phyloP scores from a whole-genome alignment of 2,888 invertebrate genomes.

The Hydrotaea cyrtoneurina region DNA sequence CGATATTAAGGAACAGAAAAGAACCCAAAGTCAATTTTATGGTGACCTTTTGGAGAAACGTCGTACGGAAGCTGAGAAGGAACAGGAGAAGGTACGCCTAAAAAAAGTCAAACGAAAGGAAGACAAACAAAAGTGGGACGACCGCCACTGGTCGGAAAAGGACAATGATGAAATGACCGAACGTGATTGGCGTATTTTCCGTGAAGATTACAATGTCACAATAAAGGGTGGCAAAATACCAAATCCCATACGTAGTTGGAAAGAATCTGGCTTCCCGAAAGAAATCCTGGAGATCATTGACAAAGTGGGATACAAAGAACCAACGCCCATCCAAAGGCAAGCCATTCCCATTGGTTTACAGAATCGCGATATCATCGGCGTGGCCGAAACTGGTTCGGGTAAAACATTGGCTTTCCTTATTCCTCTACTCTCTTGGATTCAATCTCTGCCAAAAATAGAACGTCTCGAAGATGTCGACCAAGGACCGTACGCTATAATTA shows the following conservation, averaged over 20 bases:
- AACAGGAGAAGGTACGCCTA: conserved; percentile 95
- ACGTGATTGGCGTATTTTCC: conserved; percentile 99
- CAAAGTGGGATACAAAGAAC: conserved; percentile 97
- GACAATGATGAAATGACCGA: conserved; percentile 97
- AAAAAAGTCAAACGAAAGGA: conserved; percentile 97
- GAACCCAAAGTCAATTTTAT: conserved; percentile 98
- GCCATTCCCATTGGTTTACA: conserved; percentile 99
- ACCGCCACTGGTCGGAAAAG: conserved; percentile 99
- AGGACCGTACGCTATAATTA: conserved; percentile 99
- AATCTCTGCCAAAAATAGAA: conserved; percentile 97
- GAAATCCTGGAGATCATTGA: conserved; percentile 97
- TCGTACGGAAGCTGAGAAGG: conserved; percentile 97
- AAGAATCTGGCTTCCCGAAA: conserved; percentile 93
- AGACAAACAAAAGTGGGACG: conserved; percentile 99
- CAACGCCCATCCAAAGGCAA: conserved; percentile 99
- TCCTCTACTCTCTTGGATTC: conserved; percentile 98
- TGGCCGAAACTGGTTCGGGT: conserved; percentile 99
- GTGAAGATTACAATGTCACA: conserved; percentile 99
- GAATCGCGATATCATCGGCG: conserved; percentile 98
- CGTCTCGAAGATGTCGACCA: conserved; percentile 94
- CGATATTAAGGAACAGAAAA: conserved; percentile 97
- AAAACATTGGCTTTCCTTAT: conserved; percentile 99
- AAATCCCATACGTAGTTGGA: conserved; percentile 97
- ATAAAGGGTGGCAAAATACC: conserved; percentile 99
- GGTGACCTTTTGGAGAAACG: conserved; percentile 96